Evolutionary conservation across 2,888 invertebrate species (phyloP), one percentile per base, ranked within the genome.

Genomic region (Catocala nupta): DNA sequence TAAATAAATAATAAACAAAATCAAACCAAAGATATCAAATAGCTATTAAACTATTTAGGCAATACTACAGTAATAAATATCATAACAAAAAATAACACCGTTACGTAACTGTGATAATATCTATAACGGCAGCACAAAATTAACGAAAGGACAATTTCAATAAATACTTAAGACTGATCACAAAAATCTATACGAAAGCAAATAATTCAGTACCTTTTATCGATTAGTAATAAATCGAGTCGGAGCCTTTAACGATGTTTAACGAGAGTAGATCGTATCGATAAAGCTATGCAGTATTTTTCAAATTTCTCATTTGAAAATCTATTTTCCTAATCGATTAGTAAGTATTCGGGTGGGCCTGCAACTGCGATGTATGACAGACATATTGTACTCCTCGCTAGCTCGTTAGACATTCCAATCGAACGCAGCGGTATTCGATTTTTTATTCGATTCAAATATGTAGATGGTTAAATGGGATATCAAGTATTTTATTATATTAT

Each of bases 301-400:
- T 81, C 70, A 78, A 84, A 87, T 83, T 80, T 83, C 73, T 67
- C 65, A 66, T 84, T 81, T 68, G 70, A 73, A 83, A 86, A 89
- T 89, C 86, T 89, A 89, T 89, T 86, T 82, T 84, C 71, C 71
- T 78, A 78, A 88, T 88, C 88, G 89, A 88, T 88, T 87, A 83
- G 77, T 70, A 84, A 85, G 78, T 86, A 85, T 87, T 85, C 85
- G 86, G 77, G 77, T 77, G 76, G 76, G 66, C 82, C 80, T 81
- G 71, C 70, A 75, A 75, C 75, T 62, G 70, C 73, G 77, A 78
- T 67, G 78, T 78, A 68, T 80, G 78, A 80, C 73, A 71, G 78
- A 79, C 82, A 83, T 81, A 83, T 84, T 81, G 75, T 82, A 25
- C 33, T 54, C 71, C 81, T 82, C 78, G 77, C 81, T 78, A 82